A percentile compares a stretch with the other conserved stretches of the same genome.
phyloP scores from a whole-genome alignment of 2,113 vertebrate species.

The Cyanoderma ruficeps region DNA sequence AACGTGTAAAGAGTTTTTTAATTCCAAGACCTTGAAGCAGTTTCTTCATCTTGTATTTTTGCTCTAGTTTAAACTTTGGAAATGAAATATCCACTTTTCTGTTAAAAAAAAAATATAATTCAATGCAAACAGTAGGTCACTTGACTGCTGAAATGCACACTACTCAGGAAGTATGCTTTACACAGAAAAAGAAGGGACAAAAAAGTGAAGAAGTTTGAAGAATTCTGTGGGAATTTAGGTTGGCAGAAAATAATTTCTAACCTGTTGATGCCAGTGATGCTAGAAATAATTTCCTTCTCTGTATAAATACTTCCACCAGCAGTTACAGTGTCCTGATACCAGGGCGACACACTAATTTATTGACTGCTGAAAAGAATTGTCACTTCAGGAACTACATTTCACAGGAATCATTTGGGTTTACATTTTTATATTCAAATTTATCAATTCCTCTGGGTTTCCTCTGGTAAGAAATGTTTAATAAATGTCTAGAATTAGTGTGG shows the following conservation, averaged over 20 bases:
- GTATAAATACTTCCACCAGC: background rate
- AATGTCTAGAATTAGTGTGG: background rate
- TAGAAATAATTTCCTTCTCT: background rate
- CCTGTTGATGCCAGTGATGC: background rate
- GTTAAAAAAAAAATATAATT: background rate
- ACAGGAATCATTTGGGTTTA: background rate
- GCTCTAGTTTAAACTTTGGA: conserved; percentile 89
- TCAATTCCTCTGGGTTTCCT: background rate
- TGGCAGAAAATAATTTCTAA: background rate
- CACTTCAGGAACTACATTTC: background rate
- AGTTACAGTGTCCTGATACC: background rate
- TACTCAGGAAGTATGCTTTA: background rate
- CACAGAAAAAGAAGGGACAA: background rate
- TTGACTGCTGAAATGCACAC: background rate
- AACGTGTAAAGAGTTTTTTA: conserved; percentile 73
- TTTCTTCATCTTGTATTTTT: conserved; percentile 83
- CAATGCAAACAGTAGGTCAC: background rate
- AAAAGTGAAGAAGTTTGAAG: background rate
- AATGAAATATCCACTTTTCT: conserved; percentile 87
- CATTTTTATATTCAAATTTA: background rate
- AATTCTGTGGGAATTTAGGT: background rate
- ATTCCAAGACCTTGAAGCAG: conserved; percentile 84
- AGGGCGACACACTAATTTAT: background rate
- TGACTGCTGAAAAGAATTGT: background rate
- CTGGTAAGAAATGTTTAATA: background rate